Conservation (phyloP, 2,113 vertebrate species). For the Tapirus terrestris region DNA sequence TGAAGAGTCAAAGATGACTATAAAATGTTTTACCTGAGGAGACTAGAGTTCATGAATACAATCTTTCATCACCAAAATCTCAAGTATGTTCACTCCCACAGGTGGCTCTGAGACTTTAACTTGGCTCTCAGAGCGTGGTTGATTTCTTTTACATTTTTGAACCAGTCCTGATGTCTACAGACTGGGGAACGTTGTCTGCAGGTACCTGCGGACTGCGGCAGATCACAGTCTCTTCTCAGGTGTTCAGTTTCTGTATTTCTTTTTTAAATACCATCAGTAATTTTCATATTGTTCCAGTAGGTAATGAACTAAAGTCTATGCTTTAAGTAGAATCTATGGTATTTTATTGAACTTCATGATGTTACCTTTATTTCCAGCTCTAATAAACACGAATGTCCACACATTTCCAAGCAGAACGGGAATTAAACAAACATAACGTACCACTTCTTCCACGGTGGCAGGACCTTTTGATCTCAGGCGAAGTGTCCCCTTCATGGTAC, state of each 20-base stretch:
- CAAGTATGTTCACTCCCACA: neutral
- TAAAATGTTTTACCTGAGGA: neutral
- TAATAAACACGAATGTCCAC: neutral
- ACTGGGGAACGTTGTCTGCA: neutral
- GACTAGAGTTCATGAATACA: neutral
- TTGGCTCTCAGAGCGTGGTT: neutral
- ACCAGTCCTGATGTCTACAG: neutral
- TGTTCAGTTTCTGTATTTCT: neutral
- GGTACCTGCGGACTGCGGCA: neutral
- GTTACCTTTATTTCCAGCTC: neutral
- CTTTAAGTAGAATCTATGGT: neutral
- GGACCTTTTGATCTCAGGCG: constrained; percentile 94
- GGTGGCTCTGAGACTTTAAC: neutral
- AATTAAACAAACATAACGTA: constrained; percentile 74
- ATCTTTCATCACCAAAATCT: neutral
- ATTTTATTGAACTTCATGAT: neutral
- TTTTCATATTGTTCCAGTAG: neutral
- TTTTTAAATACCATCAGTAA: neutral
- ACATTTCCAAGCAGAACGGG: neutral
- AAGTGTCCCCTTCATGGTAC: constrained; percentile 91
- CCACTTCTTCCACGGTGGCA: constrained; percentile 94
- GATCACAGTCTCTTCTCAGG: neutral
- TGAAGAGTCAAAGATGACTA: neutral
- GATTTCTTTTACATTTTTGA: neutral
- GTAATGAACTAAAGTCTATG: neutral